phyloP scores from a whole-genome alignment of 2,113 vertebrate genomes.

The Crotalus viridis region DNA sequence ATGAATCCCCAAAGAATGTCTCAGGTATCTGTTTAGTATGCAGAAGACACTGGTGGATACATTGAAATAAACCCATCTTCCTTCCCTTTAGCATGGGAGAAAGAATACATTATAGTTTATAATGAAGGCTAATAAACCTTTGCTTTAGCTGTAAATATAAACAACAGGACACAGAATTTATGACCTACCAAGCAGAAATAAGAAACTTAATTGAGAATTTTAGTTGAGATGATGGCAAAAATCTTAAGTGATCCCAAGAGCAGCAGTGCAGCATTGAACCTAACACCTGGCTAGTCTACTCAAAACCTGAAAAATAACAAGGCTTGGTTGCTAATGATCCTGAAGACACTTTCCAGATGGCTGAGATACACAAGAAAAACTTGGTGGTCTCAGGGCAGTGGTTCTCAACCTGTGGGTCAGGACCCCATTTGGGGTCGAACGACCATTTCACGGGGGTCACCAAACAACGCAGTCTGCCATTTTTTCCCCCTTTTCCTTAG shows the following conservation, averaged over 20 bases:
- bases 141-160: not conserved
- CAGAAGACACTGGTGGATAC: not conserved
- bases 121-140: conserved; percentile 9
- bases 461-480: too few species aligned
- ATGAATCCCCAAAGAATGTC: not conserved
- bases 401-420: too few species aligned
- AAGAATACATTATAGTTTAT: conserved; percentile 11
- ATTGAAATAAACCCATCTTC: not conserved
- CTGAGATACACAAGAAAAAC: not conserved
- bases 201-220: not conserved
- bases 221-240: not conserved
- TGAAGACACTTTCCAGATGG: not conserved
- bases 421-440: too few species aligned
- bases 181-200: not conserved
- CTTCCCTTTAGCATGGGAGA: not conserved
- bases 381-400: not conserved
- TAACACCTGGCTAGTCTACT: not conserved
- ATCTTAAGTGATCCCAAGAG: not conserved
- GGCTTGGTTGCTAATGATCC: not conserved
- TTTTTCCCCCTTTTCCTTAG: too few species aligned
- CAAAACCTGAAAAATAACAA: not conserved
- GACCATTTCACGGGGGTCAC: too few species aligned
- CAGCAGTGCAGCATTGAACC: not conserved
- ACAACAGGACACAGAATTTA: not conserved
- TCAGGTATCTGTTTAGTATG: conserved; percentile 17